Evolutionary conservation across 1,140 invertebrate species (phyloP).

Genomic region (Bicyclus anynana): DNA sequence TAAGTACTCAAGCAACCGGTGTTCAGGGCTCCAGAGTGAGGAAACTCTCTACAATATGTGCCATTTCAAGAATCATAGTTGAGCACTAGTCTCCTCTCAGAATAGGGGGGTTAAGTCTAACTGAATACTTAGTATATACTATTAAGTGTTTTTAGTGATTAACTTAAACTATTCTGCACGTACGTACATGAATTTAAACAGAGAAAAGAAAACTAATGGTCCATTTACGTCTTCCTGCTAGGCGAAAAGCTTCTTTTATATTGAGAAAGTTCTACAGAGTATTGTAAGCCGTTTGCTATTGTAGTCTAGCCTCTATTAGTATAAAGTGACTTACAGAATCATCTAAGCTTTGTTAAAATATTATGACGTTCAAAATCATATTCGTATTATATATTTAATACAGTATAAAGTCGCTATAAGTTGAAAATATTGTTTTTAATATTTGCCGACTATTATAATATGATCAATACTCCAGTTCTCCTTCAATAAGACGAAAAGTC

Average conservation of each 20-base stretch:
- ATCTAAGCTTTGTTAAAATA: neutral
- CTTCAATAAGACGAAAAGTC: no score
- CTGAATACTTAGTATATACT: neutral
- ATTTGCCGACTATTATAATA: no score
- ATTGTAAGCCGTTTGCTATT: conserved; percentile 5
- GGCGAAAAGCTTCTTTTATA: conserved; percentile 7
- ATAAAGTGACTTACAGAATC: neutral
- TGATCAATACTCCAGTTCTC: no score
- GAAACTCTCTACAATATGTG: no score
- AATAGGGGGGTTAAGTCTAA: no score
- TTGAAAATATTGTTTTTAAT: no score
- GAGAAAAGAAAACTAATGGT: neutral
- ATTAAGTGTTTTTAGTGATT: neutral
- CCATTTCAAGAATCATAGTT: no score
- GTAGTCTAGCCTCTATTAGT: conserved; percentile 1
- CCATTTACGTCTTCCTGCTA: conserved; percentile 1
- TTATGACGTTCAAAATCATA: neutral
- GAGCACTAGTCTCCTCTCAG: no score
- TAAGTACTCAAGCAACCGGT: no score
- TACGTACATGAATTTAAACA: neutral
- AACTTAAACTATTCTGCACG: neutral
- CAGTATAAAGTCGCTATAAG: no score
- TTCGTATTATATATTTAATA: neutral
- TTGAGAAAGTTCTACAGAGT: neutral
- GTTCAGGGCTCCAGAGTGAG: no score